A percentile compares a stretch with the other conserved stretches of the same genome.
These are phyloP conservation scores for Drosophila serrata DNA, from an alignment of 1,140 invertebrate species.

Conservation along the genomic window DNA sequence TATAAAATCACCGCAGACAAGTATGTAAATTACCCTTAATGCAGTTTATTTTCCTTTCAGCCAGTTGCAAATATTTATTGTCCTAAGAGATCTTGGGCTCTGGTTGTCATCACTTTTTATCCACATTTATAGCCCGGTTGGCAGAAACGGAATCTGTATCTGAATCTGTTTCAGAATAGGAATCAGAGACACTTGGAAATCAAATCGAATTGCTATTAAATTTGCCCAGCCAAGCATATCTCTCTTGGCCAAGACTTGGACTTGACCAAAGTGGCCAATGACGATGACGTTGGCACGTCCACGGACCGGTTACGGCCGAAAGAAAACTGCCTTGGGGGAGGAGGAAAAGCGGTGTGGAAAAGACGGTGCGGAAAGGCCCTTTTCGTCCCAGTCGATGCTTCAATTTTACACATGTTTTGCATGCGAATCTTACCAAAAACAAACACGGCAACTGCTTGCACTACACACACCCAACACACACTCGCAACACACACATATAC, in stretches of 20 bases:
- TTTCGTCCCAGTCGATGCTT: slow-evolving; percentile 59
- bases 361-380: slow-evolving; percentile 5
- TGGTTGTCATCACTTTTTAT: slow-evolving; percentile 35
- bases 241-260: slow-evolving; percentile 36
- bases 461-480: slow-evolving; percentile 8
- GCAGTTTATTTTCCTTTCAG: not conserved
- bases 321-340: not conserved
- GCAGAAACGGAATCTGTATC: slow-evolving; percentile 14
- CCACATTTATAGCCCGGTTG: slow-evolving; percentile 29
- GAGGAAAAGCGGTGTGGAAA: not conserved
- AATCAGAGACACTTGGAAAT: slow-evolving; percentile 51
- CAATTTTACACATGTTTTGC: slow-evolving; percentile 79
- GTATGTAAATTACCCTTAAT: not conserved
- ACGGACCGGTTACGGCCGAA: not conserved
- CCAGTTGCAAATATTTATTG: slow-evolving; percentile 2
- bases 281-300: slow-evolving; percentile 59
- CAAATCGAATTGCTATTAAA: slow-evolving; percentile 72
- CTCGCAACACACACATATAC: slow-evolving; percentile 3
- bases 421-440: slow-evolving; percentile 68
- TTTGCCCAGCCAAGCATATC: slow-evolving; percentile 66
- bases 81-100: not conserved
- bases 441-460: slow-evolving; percentile 39
- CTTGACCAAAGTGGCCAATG: slow-evolving; percentile 41
- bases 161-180: not conserved
- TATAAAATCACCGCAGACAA: not conserved